Conservation (phyloP, 2,113 vertebrate species). For the Jacana jacana region DNA sequence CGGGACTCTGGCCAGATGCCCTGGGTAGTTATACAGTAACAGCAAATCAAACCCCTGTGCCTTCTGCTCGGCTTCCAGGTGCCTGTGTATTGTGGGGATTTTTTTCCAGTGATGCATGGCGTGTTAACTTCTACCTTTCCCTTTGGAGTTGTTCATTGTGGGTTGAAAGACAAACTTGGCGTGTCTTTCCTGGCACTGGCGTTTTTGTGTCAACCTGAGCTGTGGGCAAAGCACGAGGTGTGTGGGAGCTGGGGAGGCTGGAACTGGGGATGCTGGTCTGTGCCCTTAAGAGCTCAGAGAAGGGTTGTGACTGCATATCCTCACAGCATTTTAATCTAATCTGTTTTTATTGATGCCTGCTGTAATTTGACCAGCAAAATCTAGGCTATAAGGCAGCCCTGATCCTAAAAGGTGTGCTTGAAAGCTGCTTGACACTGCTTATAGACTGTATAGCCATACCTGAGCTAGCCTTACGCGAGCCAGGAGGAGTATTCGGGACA, state of each 20-base stretch:
- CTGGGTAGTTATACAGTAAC: not conserved
- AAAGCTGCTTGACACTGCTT: not conserved
- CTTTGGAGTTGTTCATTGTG: not conserved
- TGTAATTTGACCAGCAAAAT: not conserved
- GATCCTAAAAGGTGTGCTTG: not conserved
- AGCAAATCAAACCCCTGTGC: not conserved
- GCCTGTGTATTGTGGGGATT: not conserved
- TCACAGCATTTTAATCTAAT: not conserved
- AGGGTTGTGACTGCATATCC: not conserved
- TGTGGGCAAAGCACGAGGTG: not conserved
- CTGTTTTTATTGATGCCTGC: not conserved
- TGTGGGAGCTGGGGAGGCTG: not conserved
- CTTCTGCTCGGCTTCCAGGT: not conserved
- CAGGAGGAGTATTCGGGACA: not conserved
- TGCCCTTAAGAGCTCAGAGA: not conserved
- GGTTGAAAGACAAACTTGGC: not conserved
- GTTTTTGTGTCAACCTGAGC: not conserved
- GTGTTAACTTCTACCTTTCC: not conserved
- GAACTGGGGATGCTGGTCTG: not conserved
- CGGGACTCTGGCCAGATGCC: not conserved
- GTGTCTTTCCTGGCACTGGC: accelerated
- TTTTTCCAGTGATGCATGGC: not conserved
- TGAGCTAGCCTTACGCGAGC: not conserved
- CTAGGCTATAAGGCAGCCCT: not conserved
- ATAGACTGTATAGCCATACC: not conserved